A percentile compares a stretch with the other conserved stretches of the same genome.
phyloP scores from a whole-genome alignment of 2,113 vertebrate genomes.

The Tragelaphus imberbis region DNA sequence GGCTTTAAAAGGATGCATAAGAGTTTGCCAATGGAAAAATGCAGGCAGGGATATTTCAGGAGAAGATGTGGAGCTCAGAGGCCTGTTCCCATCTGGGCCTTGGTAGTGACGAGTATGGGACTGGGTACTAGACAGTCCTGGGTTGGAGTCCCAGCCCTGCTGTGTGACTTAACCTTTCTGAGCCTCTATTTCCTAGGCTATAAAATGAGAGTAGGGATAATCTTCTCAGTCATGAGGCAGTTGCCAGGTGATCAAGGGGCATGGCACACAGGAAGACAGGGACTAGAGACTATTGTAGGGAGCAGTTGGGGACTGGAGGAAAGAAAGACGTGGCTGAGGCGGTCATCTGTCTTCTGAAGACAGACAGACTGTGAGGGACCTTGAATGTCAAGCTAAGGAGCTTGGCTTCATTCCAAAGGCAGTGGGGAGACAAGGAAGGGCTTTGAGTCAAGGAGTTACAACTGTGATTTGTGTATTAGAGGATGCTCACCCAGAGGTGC shows the following conservation, averaged over 20 bases:
- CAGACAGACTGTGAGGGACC: neutral
- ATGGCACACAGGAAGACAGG: no score
- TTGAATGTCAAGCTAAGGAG: neutral
- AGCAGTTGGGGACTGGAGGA: rapidly evolving
- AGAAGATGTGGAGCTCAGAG: rapidly evolving
- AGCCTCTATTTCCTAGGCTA: neutral
- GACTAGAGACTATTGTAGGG: neutral
- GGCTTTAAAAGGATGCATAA: neutral
- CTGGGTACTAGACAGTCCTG: neutral
- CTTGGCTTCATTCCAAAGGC: neutral
- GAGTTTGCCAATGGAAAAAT: neutral
- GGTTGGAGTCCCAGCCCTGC: neutral
- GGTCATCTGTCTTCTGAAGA: neutral
- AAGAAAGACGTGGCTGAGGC: neutral
- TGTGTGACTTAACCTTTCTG: neutral
- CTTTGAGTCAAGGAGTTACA: neutral
- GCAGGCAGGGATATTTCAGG: neutral
- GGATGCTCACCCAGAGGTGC: neutral
- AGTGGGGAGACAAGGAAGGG: neutral
- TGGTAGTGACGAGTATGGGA: no score
- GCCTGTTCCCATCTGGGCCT: neutral
- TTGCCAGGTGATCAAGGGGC: no score
- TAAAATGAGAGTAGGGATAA: neutral
- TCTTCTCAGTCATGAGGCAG: rapidly evolving
- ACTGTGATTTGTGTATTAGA: neutral